Evolutionary conservation across 2,888 invertebrate species (phyloP), one percentile per base, ranked within the genome.

Genomic region (Lasioglossum oenotherae): DNA sequence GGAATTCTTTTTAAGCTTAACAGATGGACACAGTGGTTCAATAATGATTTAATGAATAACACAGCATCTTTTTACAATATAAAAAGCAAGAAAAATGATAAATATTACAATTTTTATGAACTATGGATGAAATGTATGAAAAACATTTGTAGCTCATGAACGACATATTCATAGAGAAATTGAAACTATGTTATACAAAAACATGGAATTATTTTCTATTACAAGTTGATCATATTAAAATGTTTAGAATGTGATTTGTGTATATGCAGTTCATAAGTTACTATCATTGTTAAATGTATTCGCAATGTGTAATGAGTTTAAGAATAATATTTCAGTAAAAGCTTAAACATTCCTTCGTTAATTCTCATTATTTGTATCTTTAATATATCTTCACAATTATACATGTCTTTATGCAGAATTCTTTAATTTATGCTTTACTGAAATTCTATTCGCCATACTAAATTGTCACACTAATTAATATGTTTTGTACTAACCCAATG

Each of bases 401-500:
- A 44, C 44, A 44, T 14, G 44, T 44, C 44, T 44, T 44, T 44
- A 44, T 44, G 4, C 71, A 16, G 31, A 31, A 57, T 64, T 44
- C 78, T 41, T 35, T 57, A 46, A 82, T 72, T 81, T 86, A 86
- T 69, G 69, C 38, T 78, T 85, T 46, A 78, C 71, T 80, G 82
- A 82, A 77, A 82, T 67, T 79, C 41, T 57, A 83, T 74, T 78
- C 23, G 19, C 8, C 27, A 35, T 78, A 69, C 41, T 41, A 79
- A n/a, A 41, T 69, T 72, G 41, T 23, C 60, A 38, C 69, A 74
- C 80, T 76, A 87, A 76, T 83, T 80, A 82, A 81, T 71, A 72
- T 78, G 72, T 88, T 82, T 92, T 88, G 90, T 95, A 95, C 95
- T 94, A 94, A 95, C 95, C 95, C 94, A 92, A 90, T 95, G 91